A percentile compares a stretch with the other conserved stretches of the same genome.
phyloP scores from a whole-genome alignment of 2,888 invertebrate genomes.

The Athrips mouffetella region DNA sequence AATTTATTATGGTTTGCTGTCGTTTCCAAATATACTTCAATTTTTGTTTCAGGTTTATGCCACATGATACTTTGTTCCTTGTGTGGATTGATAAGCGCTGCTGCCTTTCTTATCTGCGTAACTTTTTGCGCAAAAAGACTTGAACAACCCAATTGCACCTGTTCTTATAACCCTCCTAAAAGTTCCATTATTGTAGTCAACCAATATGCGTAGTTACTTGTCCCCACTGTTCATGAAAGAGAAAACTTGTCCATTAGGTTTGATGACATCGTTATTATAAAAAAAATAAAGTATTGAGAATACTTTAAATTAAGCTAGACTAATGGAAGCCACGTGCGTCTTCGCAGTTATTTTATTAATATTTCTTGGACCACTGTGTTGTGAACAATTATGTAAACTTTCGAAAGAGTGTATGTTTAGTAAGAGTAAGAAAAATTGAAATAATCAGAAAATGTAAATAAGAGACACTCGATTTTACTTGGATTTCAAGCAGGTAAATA shows the following conservation, averaged over 20 bases:
- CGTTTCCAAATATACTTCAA: slow-evolving; percentile 43
- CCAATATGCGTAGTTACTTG: no score
- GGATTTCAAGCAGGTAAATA: no score
- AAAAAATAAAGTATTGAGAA: no score
- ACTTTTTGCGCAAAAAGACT: slow-evolving; percentile 21
- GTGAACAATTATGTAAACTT: background rate
- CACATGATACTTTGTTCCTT: slow-evolving; percentile 24
- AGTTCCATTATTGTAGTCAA: background rate
- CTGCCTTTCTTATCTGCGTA: slow-evolving; percentile 20
- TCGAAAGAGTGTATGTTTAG: background rate
- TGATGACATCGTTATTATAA: no score
- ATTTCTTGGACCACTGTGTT: background rate
- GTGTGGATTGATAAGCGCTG: slow-evolving; percentile 25
- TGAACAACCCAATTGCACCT: background rate
- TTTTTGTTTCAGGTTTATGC: slow-evolving; percentile 46
- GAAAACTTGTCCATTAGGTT: no score
- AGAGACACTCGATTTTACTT: no score
- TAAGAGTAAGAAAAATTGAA: background rate
- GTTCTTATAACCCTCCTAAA: background rate
- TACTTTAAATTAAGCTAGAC: background rate
- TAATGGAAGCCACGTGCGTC: background rate
- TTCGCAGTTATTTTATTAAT: background rate
- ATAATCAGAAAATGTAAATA: no score
- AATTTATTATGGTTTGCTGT: no score
- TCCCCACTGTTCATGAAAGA: no score